Percentiles rank a stretch among this genome's conserved stretches.
Conservation (phyloP, 2,888 invertebrate species). For the Troides helena region DNA sequence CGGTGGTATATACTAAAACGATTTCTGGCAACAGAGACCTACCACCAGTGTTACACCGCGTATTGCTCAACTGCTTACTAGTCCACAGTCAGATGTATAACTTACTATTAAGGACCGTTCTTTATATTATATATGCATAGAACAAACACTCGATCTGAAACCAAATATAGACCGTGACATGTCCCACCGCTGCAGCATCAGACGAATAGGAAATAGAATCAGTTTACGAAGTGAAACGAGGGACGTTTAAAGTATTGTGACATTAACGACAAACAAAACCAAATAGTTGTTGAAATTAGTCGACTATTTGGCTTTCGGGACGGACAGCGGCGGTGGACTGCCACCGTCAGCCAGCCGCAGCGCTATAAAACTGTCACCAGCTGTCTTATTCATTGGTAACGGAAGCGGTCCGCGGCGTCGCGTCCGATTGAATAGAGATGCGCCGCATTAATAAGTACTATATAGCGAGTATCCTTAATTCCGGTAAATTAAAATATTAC, state of each 20-base stretch:
- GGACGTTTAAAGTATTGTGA: not conserved
- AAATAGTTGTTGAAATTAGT: slow-evolving; percentile 21
- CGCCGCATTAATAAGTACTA: no score
- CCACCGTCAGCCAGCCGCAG: slow-evolving; percentile 15
- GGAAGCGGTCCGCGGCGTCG: slow-evolving; percentile 10
- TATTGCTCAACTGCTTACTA: no score
- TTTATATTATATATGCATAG: no score
- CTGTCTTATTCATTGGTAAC: slow-evolving; percentile 24
- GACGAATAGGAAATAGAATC: slow-evolving; percentile 3
- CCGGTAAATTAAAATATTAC: no score
- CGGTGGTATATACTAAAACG: no score
- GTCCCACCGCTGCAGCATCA: not conserved
- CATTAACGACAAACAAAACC: slow-evolving; percentile 3
- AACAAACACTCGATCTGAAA: no score
- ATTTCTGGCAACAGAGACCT: no score
- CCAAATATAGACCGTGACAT: not conserved
- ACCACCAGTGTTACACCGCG: no score
- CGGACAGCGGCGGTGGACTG: not conserved
- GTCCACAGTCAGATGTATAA: no score
- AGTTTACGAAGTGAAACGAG: not conserved
- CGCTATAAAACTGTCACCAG: slow-evolving; percentile 25
- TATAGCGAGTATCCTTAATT: no score
- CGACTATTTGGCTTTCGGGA: slow-evolving; percentile 14
- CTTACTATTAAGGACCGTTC: no score
- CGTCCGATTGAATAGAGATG: slow-evolving; percentile 14